phyloP scores from a whole-genome alignment of 2,888 invertebrate species.

The Subacronicta megacephala region DNA sequence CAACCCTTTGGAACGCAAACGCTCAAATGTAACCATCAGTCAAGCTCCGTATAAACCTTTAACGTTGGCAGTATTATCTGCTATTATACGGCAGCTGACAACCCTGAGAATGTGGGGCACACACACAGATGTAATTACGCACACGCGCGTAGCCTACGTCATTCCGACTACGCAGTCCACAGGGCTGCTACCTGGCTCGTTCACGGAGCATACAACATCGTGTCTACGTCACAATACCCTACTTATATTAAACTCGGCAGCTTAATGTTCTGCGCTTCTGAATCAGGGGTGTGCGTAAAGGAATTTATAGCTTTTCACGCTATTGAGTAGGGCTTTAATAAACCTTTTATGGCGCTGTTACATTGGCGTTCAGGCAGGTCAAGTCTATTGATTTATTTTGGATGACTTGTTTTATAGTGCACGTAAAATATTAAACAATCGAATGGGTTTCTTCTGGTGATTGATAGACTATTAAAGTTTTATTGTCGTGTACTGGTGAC shows the following conservation, averaged over 20 bases:
- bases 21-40: slow-evolving; percentile 67
- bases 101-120: slow-evolving; percentile 79
- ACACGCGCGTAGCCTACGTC: slow-evolving; percentile 58
- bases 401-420: slow-evolving; percentile 26
- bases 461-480: background rate
- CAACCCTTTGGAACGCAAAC: slow-evolving; percentile 46
- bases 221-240: slow-evolving; percentile 59
- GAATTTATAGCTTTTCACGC: slow-evolving; percentile 58
- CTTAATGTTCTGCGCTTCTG: slow-evolving; percentile 61
- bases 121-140: slow-evolving; percentile 66
- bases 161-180: slow-evolving; percentile 55
- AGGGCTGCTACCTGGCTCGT: slow-evolving; percentile 68
- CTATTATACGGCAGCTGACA: slow-evolving; percentile 63
- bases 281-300: slow-evolving; percentile 65
- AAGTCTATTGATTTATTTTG: slow-evolving; percentile 59
- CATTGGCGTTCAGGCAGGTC: slow-evolving; percentile 65
- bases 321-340: slow-evolving; percentile 55
- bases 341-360: slow-evolving; percentile 58
- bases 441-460: slow-evolving; percentile 8
- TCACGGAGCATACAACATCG: slow-evolving; percentile 61
- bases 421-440: slow-evolving; percentile 17
- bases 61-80: slow-evolving; percentile 62
- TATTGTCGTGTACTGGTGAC: background rate
- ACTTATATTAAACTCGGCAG: slow-evolving; percentile 69
- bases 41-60: slow-evolving; percentile 63